These are phyloP conservation scores for Piprites chloris DNA, from an alignment of 2,113 vertebrate genomes.

Conservation along the genomic window DNA sequence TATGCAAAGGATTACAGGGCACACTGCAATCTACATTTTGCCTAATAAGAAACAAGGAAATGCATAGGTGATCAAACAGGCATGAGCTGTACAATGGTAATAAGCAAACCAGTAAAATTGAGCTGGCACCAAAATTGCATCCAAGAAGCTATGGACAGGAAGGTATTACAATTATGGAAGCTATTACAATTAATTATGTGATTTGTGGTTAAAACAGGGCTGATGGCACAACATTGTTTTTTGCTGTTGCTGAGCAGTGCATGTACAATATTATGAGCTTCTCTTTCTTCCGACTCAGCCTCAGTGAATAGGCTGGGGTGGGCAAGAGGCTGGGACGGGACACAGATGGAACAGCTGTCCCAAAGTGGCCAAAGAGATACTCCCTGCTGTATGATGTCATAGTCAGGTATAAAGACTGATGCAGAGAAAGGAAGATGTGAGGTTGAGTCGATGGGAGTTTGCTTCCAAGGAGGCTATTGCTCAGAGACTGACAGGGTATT, in stretches of 20 bases:
- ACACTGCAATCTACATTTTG: background rate
- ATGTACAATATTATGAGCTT: background rate
- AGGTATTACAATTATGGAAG: background rate
- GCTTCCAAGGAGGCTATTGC: background rate
- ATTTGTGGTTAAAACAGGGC: background rate
- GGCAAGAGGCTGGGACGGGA: background rate
- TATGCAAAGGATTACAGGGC: background rate
- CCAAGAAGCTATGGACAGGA: background rate
- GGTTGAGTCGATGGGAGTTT: rapidly evolving
- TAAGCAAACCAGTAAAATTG: background rate
- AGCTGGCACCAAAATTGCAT: background rate
- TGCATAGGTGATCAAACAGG: background rate
- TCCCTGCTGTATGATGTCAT: background rate
- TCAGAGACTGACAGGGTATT: background rate
- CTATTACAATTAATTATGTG: background rate
- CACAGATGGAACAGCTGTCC: background rate
- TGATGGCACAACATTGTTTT: background rate
- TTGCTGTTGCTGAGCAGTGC: background rate
- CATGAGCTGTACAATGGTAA: background rate
- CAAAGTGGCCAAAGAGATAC: background rate
- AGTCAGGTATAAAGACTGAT: background rate
- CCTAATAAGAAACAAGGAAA: background rate
- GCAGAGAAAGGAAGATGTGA: background rate
- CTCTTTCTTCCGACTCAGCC: background rate
- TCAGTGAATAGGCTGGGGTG: rapidly evolving